Base-by-base conservation (phyloP, 2,888 invertebrate species). In the Leucophenga maculata region DNA sequence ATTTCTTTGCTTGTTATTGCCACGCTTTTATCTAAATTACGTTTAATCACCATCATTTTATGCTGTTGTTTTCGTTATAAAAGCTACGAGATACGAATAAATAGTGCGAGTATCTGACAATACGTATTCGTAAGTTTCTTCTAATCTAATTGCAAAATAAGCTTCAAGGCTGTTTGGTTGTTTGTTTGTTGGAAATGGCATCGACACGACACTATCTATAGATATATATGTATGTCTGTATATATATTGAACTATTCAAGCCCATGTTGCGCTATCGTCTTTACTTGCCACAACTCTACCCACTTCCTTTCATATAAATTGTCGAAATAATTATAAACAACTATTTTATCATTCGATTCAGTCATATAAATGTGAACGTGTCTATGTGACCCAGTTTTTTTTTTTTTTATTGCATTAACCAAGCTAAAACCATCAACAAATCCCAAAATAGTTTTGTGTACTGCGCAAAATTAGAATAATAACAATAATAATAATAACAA, bases 111-210 rank as follows among this genome's bases (percentile, higher is more conserved):
- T 39, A 39, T 39, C 39, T 39, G n/a, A n/a, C n/a, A n/a, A n/a
- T n/a, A n/a, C n/a, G n/a, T n/a, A n/a, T n/a, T n/a, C n/a, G n/a
- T n/a, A 70, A 73, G 70, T 65, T 71, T 31, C 16, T 76, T 82
- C 84, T 84, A 81, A 84, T 84, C 80, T 84, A 84, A 81, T 81
- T 81, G 80, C 80, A 77, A 81, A 84, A 75, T 76, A 74, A 75
- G 74, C 78, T 70, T 65, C 82, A 69, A 22, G 59, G 68, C 52
- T 65, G 50, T 73, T 32, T 68, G 46, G 55, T n/a, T 62, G 59
- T 67, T 67, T 67, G 20, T 26, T 26, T 26, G 26, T 69, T 67
- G 65, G 59, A 67, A 65, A 64, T 54, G 65, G 67, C 67, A 67
- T 68, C 39, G 13, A 31, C 31, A 16, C 39, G 55, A 16, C 67